Evolutionary conservation across 1,140 invertebrate genomes (phyloP), one percentile per base, ranked within the genome.

Genomic region (Rhyzopertha dominica): DNA sequence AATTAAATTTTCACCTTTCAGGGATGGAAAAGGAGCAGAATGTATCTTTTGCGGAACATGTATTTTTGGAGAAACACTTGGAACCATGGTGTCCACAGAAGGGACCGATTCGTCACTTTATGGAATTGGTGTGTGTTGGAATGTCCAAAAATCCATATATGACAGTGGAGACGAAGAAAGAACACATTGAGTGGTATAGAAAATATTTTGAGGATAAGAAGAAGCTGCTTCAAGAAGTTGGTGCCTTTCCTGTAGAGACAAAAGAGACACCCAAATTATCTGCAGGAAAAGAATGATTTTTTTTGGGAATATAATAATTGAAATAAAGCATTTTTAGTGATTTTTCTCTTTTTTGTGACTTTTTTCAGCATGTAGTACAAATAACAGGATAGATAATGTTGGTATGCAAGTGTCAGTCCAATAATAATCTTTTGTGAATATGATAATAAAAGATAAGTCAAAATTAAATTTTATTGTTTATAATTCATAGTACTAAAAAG

Each of bases 111-210:
- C 73, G 89, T 12, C 89, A 97, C 68, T 98, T 96, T 65, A 98
- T 99, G 94, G 93, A 98, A 65, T 73, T 98, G 4, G 93, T 98
- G 1, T 87, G 85, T 54, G 77, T 87, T 0, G 94, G 93, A n/a
- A 73, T 98, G 7, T 93, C 91, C 0, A 95, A 95, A 68, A 99
- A 98, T 75, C 81, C 90, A 3, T 93, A 87, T 65, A 72, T 97
- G 46, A 87, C 85, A 10, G 89, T 88, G 0, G 61, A 87, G 55
- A 85, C 95, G 54, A 98, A 98, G 63, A 76, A 74, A 41, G 86
- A 87, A n/a, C 89, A 95, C 60, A 87, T 99, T 19, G 68, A 82
- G 18, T 98, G 94, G 94, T 98, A 87, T 64, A 84, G 78, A 51
- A 74, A 95, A 29, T 99, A 94, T 67, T 98, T 98, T 67, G 75